Percentiles rank a stretch among this genome's conserved stretches.
Conservation (phyloP, 2,888 invertebrate genomes). For the Creontiades dilutus region DNA sequence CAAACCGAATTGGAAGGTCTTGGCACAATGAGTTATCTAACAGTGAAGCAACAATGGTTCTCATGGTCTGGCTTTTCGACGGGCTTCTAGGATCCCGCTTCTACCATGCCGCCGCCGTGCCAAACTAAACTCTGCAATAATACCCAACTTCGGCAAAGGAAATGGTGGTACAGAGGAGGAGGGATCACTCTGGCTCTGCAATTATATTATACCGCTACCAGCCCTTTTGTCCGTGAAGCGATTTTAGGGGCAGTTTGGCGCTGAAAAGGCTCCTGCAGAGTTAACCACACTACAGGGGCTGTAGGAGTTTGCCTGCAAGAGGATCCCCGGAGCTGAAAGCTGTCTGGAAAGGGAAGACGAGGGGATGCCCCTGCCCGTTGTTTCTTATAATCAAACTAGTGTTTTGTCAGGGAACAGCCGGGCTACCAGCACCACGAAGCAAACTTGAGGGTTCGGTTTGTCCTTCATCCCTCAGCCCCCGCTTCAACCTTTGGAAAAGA, state of each 20-base stretch:
- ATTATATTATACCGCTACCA: constrained; percentile 49
- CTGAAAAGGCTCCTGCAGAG: constrained; percentile 41
- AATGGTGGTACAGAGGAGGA: constrained; percentile 22
- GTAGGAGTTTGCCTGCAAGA: not conserved
- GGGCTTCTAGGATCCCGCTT: not conserved
- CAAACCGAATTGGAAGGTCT: constrained; percentile 7
- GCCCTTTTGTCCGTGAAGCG: constrained; percentile 50
- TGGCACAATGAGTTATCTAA: constrained; percentile 52
- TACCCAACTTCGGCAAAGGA: constrained; percentile 49
- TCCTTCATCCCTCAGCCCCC: not conserved
- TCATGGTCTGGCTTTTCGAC: constrained; percentile 29
- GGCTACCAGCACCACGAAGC: not conserved
- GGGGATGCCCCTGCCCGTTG: not conserved
- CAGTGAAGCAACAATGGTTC: constrained; percentile 34
- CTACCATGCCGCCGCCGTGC: not conserved
- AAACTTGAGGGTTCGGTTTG: not conserved
- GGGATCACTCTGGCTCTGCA: constrained; percentile 49
- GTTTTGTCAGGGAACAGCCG: constrained; percentile 24
- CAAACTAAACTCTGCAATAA: constrained; percentile 56
- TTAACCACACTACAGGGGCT: constrained; percentile 10
- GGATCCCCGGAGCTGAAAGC: constrained; percentile 14
- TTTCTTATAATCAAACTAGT: constrained; percentile 22
- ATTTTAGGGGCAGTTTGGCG: constrained; percentile 32
- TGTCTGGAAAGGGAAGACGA: constrained; percentile 4
- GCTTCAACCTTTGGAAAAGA: not conserved